A percentile compares a stretch with the other conserved stretches of the same genome.
Evolutionary conservation across 2,888 invertebrate species (phyloP).

Genomic region (Torymus tubicola): DNA sequence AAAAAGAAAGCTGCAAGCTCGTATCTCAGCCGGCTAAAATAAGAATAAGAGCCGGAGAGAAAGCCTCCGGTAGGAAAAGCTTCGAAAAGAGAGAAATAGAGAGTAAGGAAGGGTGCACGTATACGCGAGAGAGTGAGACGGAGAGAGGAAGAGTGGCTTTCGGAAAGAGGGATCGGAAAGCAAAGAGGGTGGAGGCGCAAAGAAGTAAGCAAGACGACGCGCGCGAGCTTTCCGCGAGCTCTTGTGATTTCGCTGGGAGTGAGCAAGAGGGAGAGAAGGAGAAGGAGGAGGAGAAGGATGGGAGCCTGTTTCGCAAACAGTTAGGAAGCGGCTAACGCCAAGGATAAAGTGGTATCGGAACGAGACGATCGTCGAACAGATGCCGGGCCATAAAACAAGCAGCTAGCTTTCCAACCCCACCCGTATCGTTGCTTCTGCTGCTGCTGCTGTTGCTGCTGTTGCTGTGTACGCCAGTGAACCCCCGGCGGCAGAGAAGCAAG

Average conservation of each 20-base stretch:
- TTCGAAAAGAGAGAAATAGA: constrained; percentile 39
- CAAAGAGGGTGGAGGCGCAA: constrained; percentile 52
- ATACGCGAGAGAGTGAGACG: constrained; percentile 1
- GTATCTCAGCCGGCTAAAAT: constrained; percentile 60
- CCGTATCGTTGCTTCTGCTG: constrained; percentile 29
- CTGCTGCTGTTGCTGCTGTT: neutral
- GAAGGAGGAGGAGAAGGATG: constrained; percentile 53
- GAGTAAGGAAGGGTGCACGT: neutral
- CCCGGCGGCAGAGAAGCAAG: constrained; percentile 65
- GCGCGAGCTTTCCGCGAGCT: constrained; percentile 50
- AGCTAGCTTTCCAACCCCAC: constrained; percentile 68
- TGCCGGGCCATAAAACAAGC: constrained; percentile 76
- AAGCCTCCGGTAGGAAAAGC: constrained; percentile 53
- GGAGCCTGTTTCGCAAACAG: constrained; percentile 75
- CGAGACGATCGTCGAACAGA: constrained; percentile 77
- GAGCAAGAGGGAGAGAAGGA: too few species aligned
- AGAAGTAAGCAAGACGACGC: constrained; percentile 48
- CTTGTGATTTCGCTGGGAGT: constrained; percentile 52
- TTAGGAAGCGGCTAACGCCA: constrained; percentile 75
- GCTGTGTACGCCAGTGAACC: constrained; percentile 60
- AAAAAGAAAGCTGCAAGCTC: constrained; percentile 43
- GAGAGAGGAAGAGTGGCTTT: constrained; percentile 58
- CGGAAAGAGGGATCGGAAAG: constrained; percentile 61
- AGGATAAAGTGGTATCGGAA: constrained; percentile 77
- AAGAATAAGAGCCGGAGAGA: constrained; percentile 56